Evolutionary conservation across 1,140 invertebrate genomes (phyloP).

Genomic region (Wiebesia pumilae): DNA sequence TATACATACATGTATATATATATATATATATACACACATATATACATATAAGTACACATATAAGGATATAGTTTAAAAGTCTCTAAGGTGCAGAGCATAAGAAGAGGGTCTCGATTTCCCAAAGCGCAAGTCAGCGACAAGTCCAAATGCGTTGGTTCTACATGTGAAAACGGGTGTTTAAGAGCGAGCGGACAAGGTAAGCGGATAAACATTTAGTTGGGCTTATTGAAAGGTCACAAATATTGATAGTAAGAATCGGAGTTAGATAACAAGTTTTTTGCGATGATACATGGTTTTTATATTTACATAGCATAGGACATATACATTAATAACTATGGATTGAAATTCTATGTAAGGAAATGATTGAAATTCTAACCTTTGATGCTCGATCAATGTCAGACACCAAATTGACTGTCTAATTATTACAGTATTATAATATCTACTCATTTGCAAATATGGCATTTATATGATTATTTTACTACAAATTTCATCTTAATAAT

Average conservation of each 20-base stretch:
- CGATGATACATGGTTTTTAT: neutral
- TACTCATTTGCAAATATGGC: too few relatives aligned
- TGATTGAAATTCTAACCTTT: too few relatives aligned
- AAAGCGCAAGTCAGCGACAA: conserved; percentile 16
- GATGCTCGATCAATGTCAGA: too few relatives aligned
- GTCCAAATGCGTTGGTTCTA: conserved; percentile 23
- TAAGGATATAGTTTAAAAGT: neutral
- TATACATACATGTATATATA: too few relatives aligned
- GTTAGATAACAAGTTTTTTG: neutral
- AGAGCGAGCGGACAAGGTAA: neutral
- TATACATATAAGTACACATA: neutral
- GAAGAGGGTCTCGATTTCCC: conserved; percentile 20
- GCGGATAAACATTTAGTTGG: conserved; percentile 27
- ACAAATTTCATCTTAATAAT: too few relatives aligned
- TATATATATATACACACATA: too few relatives aligned
- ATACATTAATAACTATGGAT: neutral
- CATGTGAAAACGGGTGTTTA: conserved; percentile 26
- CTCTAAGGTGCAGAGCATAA: neutral
- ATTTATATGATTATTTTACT: too few relatives aligned
- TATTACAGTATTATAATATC: too few relatives aligned
- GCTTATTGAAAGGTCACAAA: neutral
- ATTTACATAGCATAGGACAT: neutral
- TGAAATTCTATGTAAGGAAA: too few relatives aligned
- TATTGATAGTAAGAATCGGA: neutral
- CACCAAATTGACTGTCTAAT: too few relatives aligned